phyloP scores from a whole-genome alignment of 2,113 vertebrate genomes.

The crab-eating macaque (Macaca fascicularis) region DNA sequence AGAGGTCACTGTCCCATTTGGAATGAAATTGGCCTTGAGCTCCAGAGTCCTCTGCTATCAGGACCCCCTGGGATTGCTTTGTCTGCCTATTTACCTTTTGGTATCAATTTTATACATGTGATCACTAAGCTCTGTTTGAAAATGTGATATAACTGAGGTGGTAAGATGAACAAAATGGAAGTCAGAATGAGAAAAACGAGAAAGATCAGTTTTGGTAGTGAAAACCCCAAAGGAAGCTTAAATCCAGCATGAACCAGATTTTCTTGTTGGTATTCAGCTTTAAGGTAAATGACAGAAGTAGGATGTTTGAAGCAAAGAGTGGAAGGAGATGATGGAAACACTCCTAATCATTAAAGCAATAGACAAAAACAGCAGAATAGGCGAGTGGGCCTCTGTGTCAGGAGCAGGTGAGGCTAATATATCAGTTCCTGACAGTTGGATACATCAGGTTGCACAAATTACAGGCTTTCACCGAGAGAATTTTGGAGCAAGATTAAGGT shows the following conservation, averaged over 20 bases:
- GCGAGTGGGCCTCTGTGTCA: constrained; percentile 60
- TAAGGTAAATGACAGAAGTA: constrained; percentile 77
- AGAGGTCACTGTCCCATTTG: neutral
- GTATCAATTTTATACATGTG: constrained; percentile 67
- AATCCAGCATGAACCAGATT: constrained; percentile 57
- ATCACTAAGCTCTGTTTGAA: constrained; percentile 71
- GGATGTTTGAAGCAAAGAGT: constrained; percentile 72
- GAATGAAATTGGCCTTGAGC: constrained; percentile 56
- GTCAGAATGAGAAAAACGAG: neutral
- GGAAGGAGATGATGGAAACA: constrained; percentile 79
- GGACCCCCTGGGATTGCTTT: constrained; percentile 32
- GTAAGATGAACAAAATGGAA: constrained; percentile 51
- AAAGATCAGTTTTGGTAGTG: constrained; percentile 61
- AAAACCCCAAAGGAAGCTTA: constrained; percentile 76
- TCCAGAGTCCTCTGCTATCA: constrained; percentile 8
- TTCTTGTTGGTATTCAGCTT: constrained; percentile 75
- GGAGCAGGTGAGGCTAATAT: constrained; percentile 77
- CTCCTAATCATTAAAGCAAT: constrained; percentile 78
- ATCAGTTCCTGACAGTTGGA: constrained; percentile 78
- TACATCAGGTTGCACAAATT: constrained; percentile 77
- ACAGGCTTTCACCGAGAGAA: constrained; percentile 80
- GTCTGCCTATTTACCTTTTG: constrained; percentile 72
- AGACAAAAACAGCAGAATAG: constrained; percentile 72
- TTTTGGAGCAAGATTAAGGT: constrained; percentile 79
- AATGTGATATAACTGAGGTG: constrained; percentile 77